A percentile compares a stretch with the other conserved stretches of the same genome.
Conservation (phyloP, 2,797 vertebrate species). For the Lithobates pipiens region DNA sequence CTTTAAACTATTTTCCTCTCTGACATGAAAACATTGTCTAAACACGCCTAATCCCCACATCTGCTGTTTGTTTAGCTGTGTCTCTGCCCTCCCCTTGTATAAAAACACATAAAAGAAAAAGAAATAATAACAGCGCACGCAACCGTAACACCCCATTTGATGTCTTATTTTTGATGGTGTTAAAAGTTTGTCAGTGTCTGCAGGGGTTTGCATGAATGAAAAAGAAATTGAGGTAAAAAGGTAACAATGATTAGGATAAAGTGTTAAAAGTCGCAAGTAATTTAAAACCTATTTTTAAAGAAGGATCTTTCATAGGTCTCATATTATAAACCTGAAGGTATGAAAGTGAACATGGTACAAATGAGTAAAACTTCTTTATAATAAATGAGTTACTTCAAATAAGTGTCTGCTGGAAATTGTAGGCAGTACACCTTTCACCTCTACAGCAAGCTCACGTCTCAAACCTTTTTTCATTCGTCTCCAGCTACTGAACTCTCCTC, state of each 20-base stretch:
- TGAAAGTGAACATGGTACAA: conserved; percentile 35
- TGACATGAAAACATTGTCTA: neutral
- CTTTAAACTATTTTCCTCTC: neutral
- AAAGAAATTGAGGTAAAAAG: conserved; percentile 22
- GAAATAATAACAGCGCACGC: neutral
- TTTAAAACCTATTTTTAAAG: conserved; percentile 40
- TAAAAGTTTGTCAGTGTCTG: conserved; percentile 18
- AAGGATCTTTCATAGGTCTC: conserved; percentile 29
- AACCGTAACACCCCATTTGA: neutral
- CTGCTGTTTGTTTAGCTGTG: neutral
- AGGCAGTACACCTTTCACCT: conserved; percentile 39
- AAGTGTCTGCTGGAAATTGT: conserved; percentile 53
- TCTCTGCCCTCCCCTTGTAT: neutral
- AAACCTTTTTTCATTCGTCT: conserved; percentile 46
- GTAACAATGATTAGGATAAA: conserved; percentile 41
- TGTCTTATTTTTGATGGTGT: conserved; percentile 3
- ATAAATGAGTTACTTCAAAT: conserved; percentile 57
- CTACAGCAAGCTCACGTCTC: conserved; percentile 26
- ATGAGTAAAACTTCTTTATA: conserved; percentile 50
- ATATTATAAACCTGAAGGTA: conserved; percentile 39
- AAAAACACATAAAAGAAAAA: conserved; percentile 22
- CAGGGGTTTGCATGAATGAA: neutral
- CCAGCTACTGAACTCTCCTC: conserved; percentile 32
- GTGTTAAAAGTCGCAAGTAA: conserved; percentile 49
- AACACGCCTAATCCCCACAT: neutral